Evolutionary conservation across 2,888 invertebrate species (phyloP).

Genomic region (Sinohyriopsis cumingii): DNA sequence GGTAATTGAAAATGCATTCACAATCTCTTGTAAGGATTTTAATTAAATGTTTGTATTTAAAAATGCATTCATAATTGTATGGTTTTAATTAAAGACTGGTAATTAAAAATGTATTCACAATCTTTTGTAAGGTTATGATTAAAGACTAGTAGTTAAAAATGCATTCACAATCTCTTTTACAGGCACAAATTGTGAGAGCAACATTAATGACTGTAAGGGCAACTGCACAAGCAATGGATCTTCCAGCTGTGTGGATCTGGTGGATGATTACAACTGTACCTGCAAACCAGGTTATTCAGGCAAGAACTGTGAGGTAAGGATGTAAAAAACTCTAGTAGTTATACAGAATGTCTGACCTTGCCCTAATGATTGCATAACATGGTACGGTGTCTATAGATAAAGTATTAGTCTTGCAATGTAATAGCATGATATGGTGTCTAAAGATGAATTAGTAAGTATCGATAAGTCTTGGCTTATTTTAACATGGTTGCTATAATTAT

Average conservation of each 20-base stretch:
- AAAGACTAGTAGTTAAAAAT: no score
- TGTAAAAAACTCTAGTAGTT: background rate
- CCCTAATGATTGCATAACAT: background rate
- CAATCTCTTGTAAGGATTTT: no score
- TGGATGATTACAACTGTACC: constrained; percentile 42
- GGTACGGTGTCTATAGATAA: background rate
- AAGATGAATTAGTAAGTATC: background rate
- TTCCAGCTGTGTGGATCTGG: constrained; percentile 29
- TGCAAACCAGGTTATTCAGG: constrained; percentile 54
- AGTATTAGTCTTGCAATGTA: background rate
- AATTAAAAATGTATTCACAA: no score
- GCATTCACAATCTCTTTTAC: no score
- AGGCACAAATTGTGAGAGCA: constrained; percentile 26
- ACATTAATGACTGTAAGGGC: constrained; percentile 39
- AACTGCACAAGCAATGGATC: constrained; percentile 8
- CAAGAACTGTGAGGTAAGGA: constrained; percentile 41
- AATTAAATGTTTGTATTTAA: no score
- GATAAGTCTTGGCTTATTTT: background rate
- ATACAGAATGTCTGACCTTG: no score
- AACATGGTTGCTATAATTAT: background rate
- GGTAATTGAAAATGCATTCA: no score
- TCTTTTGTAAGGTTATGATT: no score
- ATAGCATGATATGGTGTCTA: background rate
- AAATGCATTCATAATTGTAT: no score
- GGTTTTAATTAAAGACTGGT: no score